Conservation (phyloP, 2,888 invertebrate genomes). For the Phalera bucephala region DNA sequence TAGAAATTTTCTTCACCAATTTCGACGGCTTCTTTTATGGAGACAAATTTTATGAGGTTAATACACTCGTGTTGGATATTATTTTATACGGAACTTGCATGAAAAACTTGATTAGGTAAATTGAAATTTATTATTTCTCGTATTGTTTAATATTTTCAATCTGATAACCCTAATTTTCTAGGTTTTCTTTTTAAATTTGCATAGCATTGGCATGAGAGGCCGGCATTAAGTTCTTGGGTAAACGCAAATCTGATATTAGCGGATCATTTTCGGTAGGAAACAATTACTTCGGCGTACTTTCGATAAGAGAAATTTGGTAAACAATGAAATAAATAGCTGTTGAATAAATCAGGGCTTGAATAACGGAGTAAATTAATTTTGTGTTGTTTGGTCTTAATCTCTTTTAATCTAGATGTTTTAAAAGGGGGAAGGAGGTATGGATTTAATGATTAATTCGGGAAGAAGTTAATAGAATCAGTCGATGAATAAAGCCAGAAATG, state of each 20-base stretch:
- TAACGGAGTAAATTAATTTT: constrained; percentile 24
- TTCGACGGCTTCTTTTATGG: constrained; percentile 2
- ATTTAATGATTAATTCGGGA: constrained; percentile 15
- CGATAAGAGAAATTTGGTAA: constrained; percentile 34
- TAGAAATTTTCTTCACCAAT: constrained; percentile 6
- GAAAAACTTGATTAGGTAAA: not conserved
- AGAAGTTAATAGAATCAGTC: constrained; percentile 19
- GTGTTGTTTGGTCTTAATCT: constrained; percentile 23
- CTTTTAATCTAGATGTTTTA: constrained; percentile 25
- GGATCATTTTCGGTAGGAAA: constrained; percentile 57
- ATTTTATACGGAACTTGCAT: not conserved
- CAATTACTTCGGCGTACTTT: constrained; percentile 36
- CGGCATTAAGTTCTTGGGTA: constrained; percentile 48
- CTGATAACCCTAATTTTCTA: constrained; percentile 11
- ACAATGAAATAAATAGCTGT: constrained; percentile 30
- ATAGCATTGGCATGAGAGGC: constrained; percentile 55
- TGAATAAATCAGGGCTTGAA: constrained; percentile 31
- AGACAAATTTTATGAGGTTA: not conserved
- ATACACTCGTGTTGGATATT: not conserved
- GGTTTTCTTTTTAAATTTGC: constrained; percentile 38
- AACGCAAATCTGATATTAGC: constrained; percentile 71
- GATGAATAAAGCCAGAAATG: too few species aligned
- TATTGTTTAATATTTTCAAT: too few species aligned
- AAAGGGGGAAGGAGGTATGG: too few species aligned
- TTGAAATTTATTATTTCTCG: too few species aligned